phyloP scores from a whole-genome alignment of 2,888 invertebrate genomes.

The Callyntrura sp. region DNA sequence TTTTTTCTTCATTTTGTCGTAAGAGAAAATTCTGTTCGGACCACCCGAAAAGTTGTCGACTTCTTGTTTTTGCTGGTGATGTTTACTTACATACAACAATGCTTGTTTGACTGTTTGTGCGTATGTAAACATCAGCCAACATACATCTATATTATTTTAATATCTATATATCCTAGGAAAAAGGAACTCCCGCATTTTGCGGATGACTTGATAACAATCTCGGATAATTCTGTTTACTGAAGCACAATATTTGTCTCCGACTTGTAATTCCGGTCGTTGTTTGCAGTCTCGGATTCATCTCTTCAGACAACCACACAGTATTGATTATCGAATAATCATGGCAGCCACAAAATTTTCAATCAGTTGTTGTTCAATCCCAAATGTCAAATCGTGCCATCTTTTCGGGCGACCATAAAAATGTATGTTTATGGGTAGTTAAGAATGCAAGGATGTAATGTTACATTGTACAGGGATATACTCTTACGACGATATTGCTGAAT shows the following conservation, averaged over 20 bases:
- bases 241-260: slow-evolving; percentile 59
- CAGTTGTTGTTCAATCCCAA: slow-evolving; percentile 63
- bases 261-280: slow-evolving; percentile 1
- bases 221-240: slow-evolving; percentile 68
- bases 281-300: not conserved
- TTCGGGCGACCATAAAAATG: not conserved
- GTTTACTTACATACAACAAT: not conserved
- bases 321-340: slow-evolving; percentile 50
- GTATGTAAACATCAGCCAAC: not conserved
- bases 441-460: not conserved
- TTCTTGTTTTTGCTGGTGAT: slow-evolving; percentile 4
- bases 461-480: not conserved
- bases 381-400: slow-evolving; percentile 32
- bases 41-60: not conserved
- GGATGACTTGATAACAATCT: slow-evolving; percentile 67
- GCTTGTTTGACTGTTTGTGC: not conserved
- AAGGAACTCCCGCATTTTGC: slow-evolving; percentile 62
- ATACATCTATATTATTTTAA: not conserved
- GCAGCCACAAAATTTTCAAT: slow-evolving; percentile 71
- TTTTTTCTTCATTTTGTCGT: not conserved
- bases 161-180: slow-evolving; percentile 25
- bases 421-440: too few species aligned
- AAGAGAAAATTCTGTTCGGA: not conserved
- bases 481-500: too few species aligned
- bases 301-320: slow-evolving; percentile 25